Conservation (phyloP, 1,140 invertebrate genomes). For the Hyles euphorbiae region DNA sequence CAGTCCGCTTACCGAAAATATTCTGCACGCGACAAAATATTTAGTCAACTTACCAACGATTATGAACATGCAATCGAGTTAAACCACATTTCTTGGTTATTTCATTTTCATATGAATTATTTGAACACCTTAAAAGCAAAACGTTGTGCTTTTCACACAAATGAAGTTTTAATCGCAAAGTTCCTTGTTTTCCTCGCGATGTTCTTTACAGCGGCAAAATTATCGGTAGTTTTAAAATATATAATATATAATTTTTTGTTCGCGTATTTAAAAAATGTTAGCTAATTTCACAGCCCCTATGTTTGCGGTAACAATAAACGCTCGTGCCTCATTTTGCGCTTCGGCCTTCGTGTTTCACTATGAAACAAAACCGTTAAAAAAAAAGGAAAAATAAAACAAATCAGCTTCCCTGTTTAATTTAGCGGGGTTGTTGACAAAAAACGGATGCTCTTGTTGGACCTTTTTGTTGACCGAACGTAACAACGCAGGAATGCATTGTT, state of each 20-base stretch:
- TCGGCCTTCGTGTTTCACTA: constrained; percentile 14
- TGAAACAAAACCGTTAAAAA: constrained; percentile 24
- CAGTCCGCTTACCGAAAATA: constrained; percentile 19
- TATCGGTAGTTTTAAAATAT: too few relatives aligned
- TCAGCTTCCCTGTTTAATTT: constrained; percentile 68
- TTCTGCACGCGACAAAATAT: constrained; percentile 43
- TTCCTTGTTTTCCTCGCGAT: too few relatives aligned
- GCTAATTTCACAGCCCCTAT: not conserved
- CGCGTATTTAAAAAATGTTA: not conserved
- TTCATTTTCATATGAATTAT: constrained; percentile 7
- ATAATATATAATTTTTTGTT: not conserved
- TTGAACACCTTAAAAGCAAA: not conserved
- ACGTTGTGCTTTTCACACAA: not conserved
- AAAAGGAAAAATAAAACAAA: constrained; percentile 58
- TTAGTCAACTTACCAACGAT: constrained; percentile 35
- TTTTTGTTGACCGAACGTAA: constrained; percentile 65
- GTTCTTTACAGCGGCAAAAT: too few relatives aligned
- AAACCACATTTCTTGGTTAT: constrained; percentile 24
- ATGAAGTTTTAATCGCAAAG: too few relatives aligned
- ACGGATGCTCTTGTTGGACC: constrained; percentile 46
- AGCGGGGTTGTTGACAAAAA: constrained; percentile 64
- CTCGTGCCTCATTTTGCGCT: constrained; percentile 3
- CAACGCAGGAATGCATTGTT: constrained; percentile 67
- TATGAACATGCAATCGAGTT: constrained; percentile 29
- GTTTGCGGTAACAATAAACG: constrained; percentile 7